A percentile compares a stretch with the other conserved stretches of the same genome.
phyloP scores from a whole-genome alignment of 2,113 vertebrate genomes.

The Neogale vison region DNA sequence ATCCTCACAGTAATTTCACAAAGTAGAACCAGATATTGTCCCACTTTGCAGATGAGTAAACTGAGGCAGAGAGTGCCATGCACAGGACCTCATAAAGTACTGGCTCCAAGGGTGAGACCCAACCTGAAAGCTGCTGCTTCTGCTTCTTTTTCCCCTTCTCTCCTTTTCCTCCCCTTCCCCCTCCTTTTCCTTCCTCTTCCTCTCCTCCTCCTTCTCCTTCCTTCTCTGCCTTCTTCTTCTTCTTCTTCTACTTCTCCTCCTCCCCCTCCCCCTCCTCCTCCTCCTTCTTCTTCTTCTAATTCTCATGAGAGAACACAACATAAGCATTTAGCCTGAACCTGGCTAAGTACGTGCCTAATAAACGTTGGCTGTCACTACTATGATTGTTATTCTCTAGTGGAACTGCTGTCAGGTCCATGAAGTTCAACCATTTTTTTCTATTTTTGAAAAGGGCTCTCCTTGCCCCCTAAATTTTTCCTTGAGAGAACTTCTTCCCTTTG shows the following conservation, averaged over 20 bases:
- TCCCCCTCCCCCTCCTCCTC: fast-evolving
- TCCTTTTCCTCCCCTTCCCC: too few relatives aligned
- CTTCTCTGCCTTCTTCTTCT: too few relatives aligned
- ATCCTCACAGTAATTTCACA: background rate
- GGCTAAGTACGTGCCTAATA: background rate
- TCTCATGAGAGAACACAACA: background rate
- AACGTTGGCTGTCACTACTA: background rate
- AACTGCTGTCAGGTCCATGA: background rate
- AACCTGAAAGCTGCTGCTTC: background rate
- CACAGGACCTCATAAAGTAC: background rate
- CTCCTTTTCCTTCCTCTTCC: too few relatives aligned
- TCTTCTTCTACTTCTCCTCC: background rate
- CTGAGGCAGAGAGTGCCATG: background rate
- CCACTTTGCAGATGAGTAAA: background rate
- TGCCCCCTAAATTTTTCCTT: background rate
- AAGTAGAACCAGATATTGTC: background rate
- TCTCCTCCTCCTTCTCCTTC: too few relatives aligned
- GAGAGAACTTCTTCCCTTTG: background rate
- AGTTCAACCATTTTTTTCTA: background rate
- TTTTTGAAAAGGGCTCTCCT: background rate
- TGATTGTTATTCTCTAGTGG: background rate
- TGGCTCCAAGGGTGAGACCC: background rate
- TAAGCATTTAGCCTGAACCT: background rate
- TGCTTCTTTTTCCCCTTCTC: background rate
- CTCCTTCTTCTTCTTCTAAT: background rate